Conservation (phyloP, 2,113 vertebrate species). For the Acanthochromis polyacanthus region DNA sequence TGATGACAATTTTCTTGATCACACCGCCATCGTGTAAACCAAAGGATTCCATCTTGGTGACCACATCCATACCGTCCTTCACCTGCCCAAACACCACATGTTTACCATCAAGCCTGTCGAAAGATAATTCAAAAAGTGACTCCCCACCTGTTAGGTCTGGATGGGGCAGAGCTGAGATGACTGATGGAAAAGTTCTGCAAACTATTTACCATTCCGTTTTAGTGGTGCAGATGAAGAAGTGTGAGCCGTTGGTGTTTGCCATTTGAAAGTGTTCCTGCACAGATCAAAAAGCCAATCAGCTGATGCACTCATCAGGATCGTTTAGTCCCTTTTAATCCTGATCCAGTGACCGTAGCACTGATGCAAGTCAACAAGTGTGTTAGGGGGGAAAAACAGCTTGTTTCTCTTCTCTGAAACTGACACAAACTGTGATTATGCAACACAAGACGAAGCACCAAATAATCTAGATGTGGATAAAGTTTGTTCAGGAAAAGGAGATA, state of each 20-base stretch:
- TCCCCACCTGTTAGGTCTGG: background rate
- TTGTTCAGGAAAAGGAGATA: slow-evolving; percentile 28
- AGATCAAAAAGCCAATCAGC: slow-evolving; percentile 1
- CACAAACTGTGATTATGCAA: slow-evolving; percentile 23
- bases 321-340: background rate
- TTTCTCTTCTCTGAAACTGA: slow-evolving; percentile 8
- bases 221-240: slow-evolving; percentile 95
- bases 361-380: background rate
- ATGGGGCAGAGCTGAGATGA: background rate
- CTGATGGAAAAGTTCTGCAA: background rate
- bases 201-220: slow-evolving; percentile 93
- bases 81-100: slow-evolving; percentile 96
- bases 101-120: slow-evolving; percentile 92
- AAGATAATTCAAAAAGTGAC: slow-evolving; percentile 5
- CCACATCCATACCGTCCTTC: slow-evolving; percentile 92
- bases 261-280: slow-evolving; percentile 93
- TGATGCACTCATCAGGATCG: slow-evolving; percentile 15
- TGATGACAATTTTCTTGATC: slow-evolving; percentile 91
- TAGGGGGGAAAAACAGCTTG: background rate
- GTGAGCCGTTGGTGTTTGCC: slow-evolving; percentile 97
- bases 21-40: slow-evolving; percentile 92
- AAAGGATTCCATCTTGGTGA: slow-evolving; percentile 92
- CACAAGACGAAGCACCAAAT: slow-evolving; percentile 6
- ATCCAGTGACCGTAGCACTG: background rate
- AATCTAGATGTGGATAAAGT: slow-evolving; percentile 36